A percentile compares a stretch with the other conserved stretches of the same genome.
These are phyloP conservation scores for Taurulus bubalis DNA, from an alignment of 2,113 vertebrate species.

Conservation along the genomic window DNA sequence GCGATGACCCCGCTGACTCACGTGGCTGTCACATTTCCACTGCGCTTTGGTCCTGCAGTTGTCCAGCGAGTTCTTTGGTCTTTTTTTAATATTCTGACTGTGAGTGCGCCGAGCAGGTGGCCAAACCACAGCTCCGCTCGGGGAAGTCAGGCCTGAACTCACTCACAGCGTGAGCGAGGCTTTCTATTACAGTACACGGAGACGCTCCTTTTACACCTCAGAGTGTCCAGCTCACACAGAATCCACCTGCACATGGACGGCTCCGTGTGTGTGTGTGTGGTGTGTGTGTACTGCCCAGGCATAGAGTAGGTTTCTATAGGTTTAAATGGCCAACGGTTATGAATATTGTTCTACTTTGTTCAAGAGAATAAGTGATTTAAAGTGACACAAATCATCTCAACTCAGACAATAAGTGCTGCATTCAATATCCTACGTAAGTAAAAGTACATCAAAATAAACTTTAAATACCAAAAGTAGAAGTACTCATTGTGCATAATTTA, in stretches of 20 bases:
- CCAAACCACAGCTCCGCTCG: constrained; percentile 40
- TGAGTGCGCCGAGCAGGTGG: constrained; percentile 58
- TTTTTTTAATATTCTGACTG: constrained; percentile 51
- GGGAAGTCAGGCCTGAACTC: constrained; percentile 32
- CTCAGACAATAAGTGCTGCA: not conserved
- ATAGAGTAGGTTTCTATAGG: not conserved
- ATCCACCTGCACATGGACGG: constrained; percentile 50
- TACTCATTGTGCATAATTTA: too few species aligned
- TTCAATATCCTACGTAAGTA: too few species aligned
- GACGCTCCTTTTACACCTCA: constrained; percentile 34
- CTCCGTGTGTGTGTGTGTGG: not conserved
- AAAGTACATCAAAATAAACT: too few species aligned
- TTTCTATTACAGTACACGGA: constrained; percentile 26
- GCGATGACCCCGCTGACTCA: not conserved
- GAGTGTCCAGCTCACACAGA: constrained; percentile 29
- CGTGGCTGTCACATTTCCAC: constrained; percentile 11
- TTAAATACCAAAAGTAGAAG: not conserved
- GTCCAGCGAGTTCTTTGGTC: constrained; percentile 37
- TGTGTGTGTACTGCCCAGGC: not conserved
- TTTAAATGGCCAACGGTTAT: not conserved
- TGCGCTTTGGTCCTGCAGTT: constrained; percentile 29
- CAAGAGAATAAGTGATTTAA: not conserved
- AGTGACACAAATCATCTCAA: not conserved
- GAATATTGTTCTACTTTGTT: not conserved
- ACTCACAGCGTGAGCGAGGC: constrained; percentile 32